Conservation (phyloP, 2,113 vertebrate species). For the Otolemur garnettii region DNA sequence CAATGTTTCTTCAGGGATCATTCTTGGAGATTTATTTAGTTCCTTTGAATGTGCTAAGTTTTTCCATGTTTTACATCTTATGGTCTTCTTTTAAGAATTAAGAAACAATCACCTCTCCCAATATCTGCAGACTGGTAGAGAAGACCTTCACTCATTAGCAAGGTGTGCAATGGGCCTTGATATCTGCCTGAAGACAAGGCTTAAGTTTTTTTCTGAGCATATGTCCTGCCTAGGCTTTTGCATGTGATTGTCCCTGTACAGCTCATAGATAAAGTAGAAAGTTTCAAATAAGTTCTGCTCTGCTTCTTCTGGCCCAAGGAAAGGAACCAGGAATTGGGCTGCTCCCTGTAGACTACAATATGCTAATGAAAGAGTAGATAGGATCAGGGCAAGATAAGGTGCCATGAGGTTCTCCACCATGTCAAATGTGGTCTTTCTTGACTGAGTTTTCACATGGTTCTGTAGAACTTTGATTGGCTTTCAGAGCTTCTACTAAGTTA, state of each 20-base stretch:
- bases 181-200: background rate
- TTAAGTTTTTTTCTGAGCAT: background rate
- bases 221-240: background rate
- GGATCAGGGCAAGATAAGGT: background rate
- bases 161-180: background rate
- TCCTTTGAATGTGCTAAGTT: background rate
- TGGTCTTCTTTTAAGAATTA: background rate
- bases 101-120: background rate
- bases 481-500: background rate
- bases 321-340: background rate
- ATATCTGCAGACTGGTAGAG: background rate
- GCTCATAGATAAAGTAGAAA: background rate
- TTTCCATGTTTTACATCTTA: background rate
- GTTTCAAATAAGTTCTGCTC: background rate
- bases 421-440: background rate
- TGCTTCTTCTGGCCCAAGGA: background rate
- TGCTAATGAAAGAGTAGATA: background rate
- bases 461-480: background rate
- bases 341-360: background rate
- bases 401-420: background rate
- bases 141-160: background rate
- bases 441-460: background rate
- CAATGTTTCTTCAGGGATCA: background rate
- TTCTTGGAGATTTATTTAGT: background rate
- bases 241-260: background rate